These are phyloP conservation scores for Blastomussa wellsi DNA, from an alignment of 92 coral and sea anemone genomes.

Conservation along the genomic window DNA sequence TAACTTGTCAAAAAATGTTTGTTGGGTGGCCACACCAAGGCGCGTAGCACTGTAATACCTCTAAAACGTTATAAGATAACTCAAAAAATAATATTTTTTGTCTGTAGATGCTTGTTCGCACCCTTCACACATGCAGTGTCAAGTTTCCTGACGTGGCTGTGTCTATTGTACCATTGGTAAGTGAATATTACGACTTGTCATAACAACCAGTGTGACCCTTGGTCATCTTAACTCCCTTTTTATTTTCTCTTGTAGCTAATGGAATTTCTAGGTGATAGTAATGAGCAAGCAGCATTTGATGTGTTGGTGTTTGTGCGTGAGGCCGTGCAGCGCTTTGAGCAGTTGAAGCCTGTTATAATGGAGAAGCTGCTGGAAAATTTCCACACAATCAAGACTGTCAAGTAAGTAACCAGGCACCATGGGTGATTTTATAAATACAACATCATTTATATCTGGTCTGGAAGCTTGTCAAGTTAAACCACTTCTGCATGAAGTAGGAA, in stretches of 20 bases:
- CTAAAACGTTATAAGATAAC: not conserved
- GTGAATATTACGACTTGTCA: not conserved
- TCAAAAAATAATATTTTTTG: not conserved
- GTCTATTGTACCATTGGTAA: slow-evolving; percentile 96
- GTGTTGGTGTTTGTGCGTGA: slow-evolving; percentile 98
- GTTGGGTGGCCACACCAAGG: no score
- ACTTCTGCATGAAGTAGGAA: not conserved
- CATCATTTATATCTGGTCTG: not conserved
- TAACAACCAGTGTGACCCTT: not conserved
- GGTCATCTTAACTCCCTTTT: not conserved
- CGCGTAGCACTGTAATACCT: no score
- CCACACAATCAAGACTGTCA: slow-evolving; percentile 92
- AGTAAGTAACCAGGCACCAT: slow-evolving; percentile 57
- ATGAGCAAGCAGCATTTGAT: slow-evolving; percentile 97
- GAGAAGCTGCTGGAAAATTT: slow-evolving; percentile 95
- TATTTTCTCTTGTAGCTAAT: slow-evolving; percentile 63
- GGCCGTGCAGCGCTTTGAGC: slow-evolving; percentile 96
- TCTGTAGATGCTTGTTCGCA: slow-evolving; percentile 90
- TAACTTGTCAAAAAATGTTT: no score
- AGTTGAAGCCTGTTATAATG: slow-evolving; percentile 92
- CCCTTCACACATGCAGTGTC: slow-evolving; percentile 97
- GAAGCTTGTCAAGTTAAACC: not conserved
- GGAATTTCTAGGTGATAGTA: slow-evolving; percentile 98
- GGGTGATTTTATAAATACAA: not conserved
- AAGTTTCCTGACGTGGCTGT: slow-evolving; percentile 99